Evolutionary conservation across 2,888 invertebrate genomes (phyloP).

Genomic region (Cancer borealis): DNA sequence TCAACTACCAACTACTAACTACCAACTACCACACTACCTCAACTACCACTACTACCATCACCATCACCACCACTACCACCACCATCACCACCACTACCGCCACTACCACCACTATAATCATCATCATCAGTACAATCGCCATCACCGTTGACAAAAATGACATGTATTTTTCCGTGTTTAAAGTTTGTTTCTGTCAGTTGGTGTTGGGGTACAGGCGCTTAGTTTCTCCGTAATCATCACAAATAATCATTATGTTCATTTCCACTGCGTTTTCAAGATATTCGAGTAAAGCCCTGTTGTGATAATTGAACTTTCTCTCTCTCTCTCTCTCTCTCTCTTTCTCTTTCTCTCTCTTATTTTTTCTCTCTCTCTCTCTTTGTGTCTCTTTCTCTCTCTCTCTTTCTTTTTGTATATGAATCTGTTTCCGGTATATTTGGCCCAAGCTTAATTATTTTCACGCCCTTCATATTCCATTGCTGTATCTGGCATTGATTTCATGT

Average conservation of each 20-base stretch:
- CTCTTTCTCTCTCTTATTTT: neutral
- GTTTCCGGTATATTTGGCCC: neutral
- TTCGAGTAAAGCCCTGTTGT: neutral
- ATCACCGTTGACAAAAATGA: neutral
- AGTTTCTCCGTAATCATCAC: neutral
- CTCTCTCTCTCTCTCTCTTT: neutral
- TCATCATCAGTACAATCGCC: neutral
- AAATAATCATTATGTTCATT: neutral
- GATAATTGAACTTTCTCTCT: neutral
- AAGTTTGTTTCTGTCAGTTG: neutral
- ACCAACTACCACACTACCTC: too few relatives aligned
- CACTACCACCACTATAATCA: too few relatives aligned
- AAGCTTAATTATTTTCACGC: neutral
- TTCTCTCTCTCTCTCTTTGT: conserved; percentile 24
- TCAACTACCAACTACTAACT: too few relatives aligned
- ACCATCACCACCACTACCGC: neutral
- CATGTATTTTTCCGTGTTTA: neutral
- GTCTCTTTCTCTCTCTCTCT: neutral
- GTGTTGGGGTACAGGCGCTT: neutral
- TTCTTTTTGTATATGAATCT: neutral
- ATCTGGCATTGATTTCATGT: neutral
- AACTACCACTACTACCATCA: too few relatives aligned
- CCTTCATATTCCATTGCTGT: neutral
- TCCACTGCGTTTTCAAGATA: neutral
- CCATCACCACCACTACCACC: neutral